Conservation (phyloP, 92 coral and sea anemone genomes). For the Plumapathes pennacea region DNA sequence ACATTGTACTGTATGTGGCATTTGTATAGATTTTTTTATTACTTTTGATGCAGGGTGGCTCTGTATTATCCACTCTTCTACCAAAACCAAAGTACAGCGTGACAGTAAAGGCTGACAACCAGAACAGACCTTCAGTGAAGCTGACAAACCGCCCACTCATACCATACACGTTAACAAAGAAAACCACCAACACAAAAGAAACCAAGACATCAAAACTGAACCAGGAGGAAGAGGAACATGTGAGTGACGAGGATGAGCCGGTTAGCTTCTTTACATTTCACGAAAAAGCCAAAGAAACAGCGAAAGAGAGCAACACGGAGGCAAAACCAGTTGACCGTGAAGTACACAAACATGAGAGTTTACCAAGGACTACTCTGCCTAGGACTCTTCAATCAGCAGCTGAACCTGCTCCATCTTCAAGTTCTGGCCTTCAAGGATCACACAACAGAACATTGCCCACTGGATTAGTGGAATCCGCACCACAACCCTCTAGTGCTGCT, state of each 20-base stretch:
- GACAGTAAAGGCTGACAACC: slow-evolving; percentile 68
- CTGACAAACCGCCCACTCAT: slow-evolving; percentile 77
- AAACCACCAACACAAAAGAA: slow-evolving; percentile 29
- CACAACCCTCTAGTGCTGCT: too few relatives aligned
- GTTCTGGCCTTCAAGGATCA: too few relatives aligned
- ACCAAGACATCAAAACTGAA: slow-evolving; percentile 16
- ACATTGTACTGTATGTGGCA: background rate
- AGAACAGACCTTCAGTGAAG: slow-evolving; percentile 79
- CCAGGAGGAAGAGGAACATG: slow-evolving; percentile 39
- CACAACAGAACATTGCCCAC: too few relatives aligned
- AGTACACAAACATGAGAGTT: too few relatives aligned
- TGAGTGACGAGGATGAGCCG: slow-evolving; percentile 69
- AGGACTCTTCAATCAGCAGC: too few relatives aligned
- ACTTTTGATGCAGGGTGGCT: slow-evolving; percentile 50
- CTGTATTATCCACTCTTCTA: slow-evolving; percentile 80
- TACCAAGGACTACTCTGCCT: too few relatives aligned
- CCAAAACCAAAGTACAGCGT: slow-evolving; percentile 96
- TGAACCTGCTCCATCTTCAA: too few relatives aligned
- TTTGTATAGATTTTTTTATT: background rate
- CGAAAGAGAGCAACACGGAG: background rate
- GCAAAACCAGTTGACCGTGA: too few relatives aligned
- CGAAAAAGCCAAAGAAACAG: slow-evolving; percentile 37
- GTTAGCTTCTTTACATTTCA: slow-evolving; percentile 74
- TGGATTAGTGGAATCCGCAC: too few relatives aligned
- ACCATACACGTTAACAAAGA: slow-evolving; percentile 81